phyloP scores from a whole-genome alignment of 2,888 invertebrate species.

The Brachycybe producta region DNA sequence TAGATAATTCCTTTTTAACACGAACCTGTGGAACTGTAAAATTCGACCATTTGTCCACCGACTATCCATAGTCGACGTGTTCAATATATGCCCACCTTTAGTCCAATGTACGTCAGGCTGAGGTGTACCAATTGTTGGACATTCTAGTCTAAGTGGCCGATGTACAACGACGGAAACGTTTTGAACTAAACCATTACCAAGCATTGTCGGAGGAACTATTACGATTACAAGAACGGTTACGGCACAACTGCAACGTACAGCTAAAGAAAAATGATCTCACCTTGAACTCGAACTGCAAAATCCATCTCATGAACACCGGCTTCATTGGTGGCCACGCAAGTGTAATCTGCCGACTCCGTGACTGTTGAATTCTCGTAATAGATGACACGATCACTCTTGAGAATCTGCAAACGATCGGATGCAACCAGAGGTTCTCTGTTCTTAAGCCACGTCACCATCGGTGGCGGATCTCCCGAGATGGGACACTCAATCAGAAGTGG shows the following conservation, averaged over 20 bases:
- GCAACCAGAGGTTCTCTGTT: slow-evolving; percentile 18
- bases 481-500: slow-evolving; percentile 29
- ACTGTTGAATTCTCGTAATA: not conserved
- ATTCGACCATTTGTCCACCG: not conserved
- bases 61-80: slow-evolving; percentile 3
- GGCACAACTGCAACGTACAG: not conserved
- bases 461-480: slow-evolving; percentile 31
- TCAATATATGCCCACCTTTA: slow-evolving; percentile 20
- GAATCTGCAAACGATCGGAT: slow-evolving; percentile 11
- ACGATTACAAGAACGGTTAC: not conserved
- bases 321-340: slow-evolving; percentile 46
- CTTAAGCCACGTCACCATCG: slow-evolving; percentile 27
- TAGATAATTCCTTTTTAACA: not conserved
- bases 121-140: slow-evolving; percentile 32
- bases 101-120: slow-evolving; percentile 28
- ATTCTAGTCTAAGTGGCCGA: slow-evolving; percentile 28
- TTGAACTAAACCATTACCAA: slow-evolving; percentile 2
- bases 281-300: slow-evolving; percentile 42
- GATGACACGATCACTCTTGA: slow-evolving; percentile 13
- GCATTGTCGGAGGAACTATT: slow-evolving; percentile 13
- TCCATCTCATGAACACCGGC: slow-evolving; percentile 43
- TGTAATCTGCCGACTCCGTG: slow-evolving; percentile 41
- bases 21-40: not conserved
- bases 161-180: slow-evolving; percentile 26
- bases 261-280: slow-evolving; percentile 25